A percentile compares a stretch with the other conserved stretches of the same genome.
phyloP scores from a whole-genome alignment of 1,140 invertebrate genomes.

The Drosophila pallidifrons region DNA sequence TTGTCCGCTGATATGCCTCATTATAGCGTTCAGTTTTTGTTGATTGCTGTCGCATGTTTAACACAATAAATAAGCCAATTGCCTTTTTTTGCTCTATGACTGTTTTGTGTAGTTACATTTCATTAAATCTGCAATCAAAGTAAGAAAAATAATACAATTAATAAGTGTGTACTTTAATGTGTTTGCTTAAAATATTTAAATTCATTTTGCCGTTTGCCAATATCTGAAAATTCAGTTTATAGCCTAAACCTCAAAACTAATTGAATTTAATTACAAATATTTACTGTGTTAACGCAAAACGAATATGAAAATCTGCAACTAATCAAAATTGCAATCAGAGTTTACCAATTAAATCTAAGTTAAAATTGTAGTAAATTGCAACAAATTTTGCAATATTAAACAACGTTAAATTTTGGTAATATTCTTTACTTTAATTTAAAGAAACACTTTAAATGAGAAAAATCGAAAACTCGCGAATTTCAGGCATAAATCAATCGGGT shows the following conservation, averaged over 20 bases:
- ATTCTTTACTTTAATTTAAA: no score
- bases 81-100: background rate
- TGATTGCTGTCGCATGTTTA: conserved; percentile 66
- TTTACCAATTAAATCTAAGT: background rate
- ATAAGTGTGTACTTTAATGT: no score
- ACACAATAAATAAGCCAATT: conserved; percentile 24
- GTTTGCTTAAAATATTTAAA: background rate
- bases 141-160: background rate
- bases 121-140: conserved; percentile 13
- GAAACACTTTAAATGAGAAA: background rate
- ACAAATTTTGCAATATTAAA: no score
- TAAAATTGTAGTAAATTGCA: no score
- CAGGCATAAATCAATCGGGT: conserved; percentile 8
- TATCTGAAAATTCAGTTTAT: background rate
- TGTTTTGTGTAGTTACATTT: conserved; percentile 17
- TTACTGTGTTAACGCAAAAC: background rate
- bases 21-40: conserved; percentile 62
- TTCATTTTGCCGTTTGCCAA: no score
- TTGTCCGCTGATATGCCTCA: conserved; percentile 76
- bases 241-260: background rate
- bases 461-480: background rate
- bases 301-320: background rate
- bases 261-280: background rate
- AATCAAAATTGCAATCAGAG: background rate
- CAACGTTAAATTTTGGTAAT: no score